Conservation (phyloP, 2,888 invertebrate genomes). For the Drosophila seclusa region DNA sequence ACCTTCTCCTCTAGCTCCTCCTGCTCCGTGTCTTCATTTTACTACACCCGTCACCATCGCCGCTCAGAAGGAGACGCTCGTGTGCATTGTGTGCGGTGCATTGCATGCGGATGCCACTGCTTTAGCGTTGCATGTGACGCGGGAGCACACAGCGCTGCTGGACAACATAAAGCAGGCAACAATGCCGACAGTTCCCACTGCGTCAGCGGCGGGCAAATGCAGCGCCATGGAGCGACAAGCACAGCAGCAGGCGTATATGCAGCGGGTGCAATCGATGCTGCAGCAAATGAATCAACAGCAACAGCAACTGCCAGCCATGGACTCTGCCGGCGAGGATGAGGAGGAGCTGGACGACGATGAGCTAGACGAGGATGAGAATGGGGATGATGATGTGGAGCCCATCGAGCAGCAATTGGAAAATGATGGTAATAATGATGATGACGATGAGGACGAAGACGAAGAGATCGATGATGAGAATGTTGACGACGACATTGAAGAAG, state of each 20-base stretch:
- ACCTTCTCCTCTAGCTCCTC: background rate
- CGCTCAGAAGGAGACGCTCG: constrained; percentile 68
- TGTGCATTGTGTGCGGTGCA: constrained; percentile 84
- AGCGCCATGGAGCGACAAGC: constrained; percentile 60
- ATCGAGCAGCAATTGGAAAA: constrained; percentile 25
- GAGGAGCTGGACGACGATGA: constrained; percentile 60
- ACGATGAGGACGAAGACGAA: constrained; percentile 13
- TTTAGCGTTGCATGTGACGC: constrained; percentile 82
- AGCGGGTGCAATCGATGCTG: constrained; percentile 70
- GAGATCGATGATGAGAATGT: constrained; percentile 1
- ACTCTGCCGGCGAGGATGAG: constrained; percentile 71
- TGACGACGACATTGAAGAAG: constrained; percentile 3
- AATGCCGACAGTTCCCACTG: constrained; percentile 24
- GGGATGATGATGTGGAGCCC: constrained; percentile 19
- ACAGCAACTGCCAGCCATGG: constrained; percentile 57
- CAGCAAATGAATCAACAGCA: constrained; percentile 72
- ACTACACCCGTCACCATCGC: background rate
- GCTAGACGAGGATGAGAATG: constrained; percentile 36
- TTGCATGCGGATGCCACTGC: constrained; percentile 82
- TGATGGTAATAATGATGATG: constrained; percentile 13
- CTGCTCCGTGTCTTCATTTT: background rate
- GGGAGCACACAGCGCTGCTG: constrained; percentile 81
- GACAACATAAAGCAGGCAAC: constrained; percentile 76
- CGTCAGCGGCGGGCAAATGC: constrained; percentile 43
- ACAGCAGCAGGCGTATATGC: constrained; percentile 75